Evolutionary conservation across 2,797 vertebrate genomes (phyloP).

Genomic region (Morus bassanus): DNA sequence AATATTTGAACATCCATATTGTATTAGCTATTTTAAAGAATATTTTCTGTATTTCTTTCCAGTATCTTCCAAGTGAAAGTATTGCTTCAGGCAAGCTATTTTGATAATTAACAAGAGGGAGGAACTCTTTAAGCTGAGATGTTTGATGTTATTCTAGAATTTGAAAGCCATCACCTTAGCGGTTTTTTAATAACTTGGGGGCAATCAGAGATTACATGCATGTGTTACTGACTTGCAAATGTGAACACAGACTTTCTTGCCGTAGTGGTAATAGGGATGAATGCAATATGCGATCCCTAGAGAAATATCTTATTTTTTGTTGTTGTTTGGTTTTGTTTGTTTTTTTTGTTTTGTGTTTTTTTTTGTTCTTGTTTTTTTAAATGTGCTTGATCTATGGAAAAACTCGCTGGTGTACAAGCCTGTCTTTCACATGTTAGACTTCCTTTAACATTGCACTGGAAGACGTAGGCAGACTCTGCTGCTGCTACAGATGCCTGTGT

Average conservation of each 20-base stretch:
- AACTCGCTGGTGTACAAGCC: background rate
- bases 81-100: constrained; percentile 2
- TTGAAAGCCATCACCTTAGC: background rate
- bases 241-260: background rate
- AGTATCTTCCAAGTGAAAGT: background rate
- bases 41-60: background rate
- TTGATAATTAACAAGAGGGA: constrained; percentile 20
- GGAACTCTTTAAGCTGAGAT: background rate
- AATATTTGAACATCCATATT: background rate
- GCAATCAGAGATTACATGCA: background rate
- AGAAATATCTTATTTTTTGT: background rate
- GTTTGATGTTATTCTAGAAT: background rate
- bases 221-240: background rate
- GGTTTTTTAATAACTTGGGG: background rate
- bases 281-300: background rate
- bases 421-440: background rate
- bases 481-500: background rate
- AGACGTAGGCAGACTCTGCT: background rate
- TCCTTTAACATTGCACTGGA: background rate
- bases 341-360: background rate
- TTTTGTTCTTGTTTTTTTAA: background rate
- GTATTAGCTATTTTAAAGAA: background rate
- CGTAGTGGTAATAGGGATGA: background rate
- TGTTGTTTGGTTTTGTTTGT: background rate
- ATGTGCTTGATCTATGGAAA: background rate